Base-by-base conservation (phyloP, 1,140 invertebrate species). In the Bursaphelenchus mucronatus region DNA sequence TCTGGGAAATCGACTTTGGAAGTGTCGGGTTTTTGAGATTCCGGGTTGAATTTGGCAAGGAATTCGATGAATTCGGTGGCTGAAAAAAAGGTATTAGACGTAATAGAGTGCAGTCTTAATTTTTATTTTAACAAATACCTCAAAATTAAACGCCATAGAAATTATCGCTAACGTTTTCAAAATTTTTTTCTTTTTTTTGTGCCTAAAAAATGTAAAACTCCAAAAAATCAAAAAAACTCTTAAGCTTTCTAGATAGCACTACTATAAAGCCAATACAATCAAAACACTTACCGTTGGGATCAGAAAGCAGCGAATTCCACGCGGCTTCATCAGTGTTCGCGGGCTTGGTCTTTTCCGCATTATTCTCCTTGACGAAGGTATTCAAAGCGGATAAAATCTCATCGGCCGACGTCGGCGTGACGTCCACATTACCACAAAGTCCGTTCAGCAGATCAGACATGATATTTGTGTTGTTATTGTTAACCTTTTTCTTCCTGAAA, bases 331-430 rank as follows among this genome's bases (percentile, higher is more conserved):
- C 66, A 55, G 40, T 39, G 17, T 19, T 30, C 3, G 11, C 17
- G 59, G n/a, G 13, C 61, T 63, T 63, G 61, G 17, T 66, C 62
- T 65, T 63, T 45, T 65, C 62, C 13, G 15, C 5, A 5, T 50
- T 52, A 19, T 69, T 69, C 39, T 64, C 61, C 49, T 71, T 63
- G 13, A 76, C 69, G 63, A 73, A 73, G 19, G 59, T 56, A 43
- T 62, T 74, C 41, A 73, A 62, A 3, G 74, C 75, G 30, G 74
- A 73, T 47, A 55, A 73, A 41, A 73, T 63, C 39, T 73, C 71
- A 41, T 73, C 69, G 19, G 74, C 17, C 11, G 39, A 40, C n/a
- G 67, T 19, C 67, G 56, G 67, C 44, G 30, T 3, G 46, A 70
- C 68, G 15, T 68, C 50, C 11, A 41, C 43, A 43, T 13, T 17